Base-by-base conservation (phyloP, 2,113 vertebrate genomes). In the Tautogolabrus adspersus region DNA sequence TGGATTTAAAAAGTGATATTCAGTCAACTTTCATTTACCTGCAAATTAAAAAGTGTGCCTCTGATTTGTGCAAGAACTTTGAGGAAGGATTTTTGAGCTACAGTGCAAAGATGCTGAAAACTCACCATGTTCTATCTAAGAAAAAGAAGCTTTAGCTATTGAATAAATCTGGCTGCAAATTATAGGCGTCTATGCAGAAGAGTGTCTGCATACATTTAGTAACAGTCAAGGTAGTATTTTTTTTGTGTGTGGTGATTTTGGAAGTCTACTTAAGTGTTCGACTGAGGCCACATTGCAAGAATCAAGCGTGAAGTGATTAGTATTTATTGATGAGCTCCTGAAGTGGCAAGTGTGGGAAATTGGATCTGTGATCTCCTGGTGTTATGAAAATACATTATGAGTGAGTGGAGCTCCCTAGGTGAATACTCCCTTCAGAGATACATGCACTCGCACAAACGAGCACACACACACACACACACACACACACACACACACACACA, bases 301-400 rank as follows among this genome's bases (percentile, higher is more conserved):
- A 91, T 90, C 91, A 91, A 82, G 67, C 82, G 72, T 93, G 91
- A 93, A 92, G 91, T 94, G 93, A 94, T 94, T 94, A 92, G 93
- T 93, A 91, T 91, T 94, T 94, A 94, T 94, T 94, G 94, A 94
- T 93, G 93, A 94, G 89, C 91, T 94, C 84, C 90, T 78, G 84
- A 93, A 93, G 92, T 93, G 94, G 91, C 94, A 93, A 91, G 91
- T 92, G 91, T 93, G 92, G 89, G 90, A 94, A 95, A 93, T 93
- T 89, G 90, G 82, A 93, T 93, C 92, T 95, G 94, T 95, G 94
- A 94, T 94, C 93, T 93, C 84, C 82, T 80, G 71, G 82, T 81
- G 88, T 94, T 93, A 91, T 82, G 87, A 85, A 94, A 95, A 95
- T 94, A 83, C 80, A 91, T 90, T 79, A 88, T 89, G 90, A 93